These are phyloP conservation scores for Heliothis virescens DNA, from an alignment of 1,140 invertebrate species.

Conservation along the genomic window DNA sequence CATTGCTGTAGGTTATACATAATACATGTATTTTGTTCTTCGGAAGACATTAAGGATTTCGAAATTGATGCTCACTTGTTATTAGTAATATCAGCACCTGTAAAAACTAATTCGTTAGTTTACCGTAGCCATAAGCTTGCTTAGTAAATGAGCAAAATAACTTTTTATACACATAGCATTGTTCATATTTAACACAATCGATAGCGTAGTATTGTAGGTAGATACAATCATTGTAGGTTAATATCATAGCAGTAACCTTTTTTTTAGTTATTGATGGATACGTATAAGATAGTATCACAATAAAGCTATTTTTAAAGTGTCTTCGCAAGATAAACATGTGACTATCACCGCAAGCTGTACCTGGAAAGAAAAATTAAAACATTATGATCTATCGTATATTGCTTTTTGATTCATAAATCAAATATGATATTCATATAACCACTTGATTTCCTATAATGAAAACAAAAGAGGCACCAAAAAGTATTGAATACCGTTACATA, in stretches of 20 bases:
- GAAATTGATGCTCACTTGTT: not conserved
- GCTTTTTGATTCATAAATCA: too few relatives aligned
- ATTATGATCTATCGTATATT: too few relatives aligned
- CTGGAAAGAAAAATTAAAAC: too few relatives aligned
- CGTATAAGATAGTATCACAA: not conserved
- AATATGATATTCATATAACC: not conserved
- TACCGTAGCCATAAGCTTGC: constrained; percentile 22
- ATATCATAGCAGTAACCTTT: constrained; percentile 29
- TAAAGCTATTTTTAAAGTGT: not conserved
- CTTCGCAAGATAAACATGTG: too few relatives aligned
- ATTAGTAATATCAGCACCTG: constrained; percentile 7
- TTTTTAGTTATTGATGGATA: not conserved
- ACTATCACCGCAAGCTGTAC: too few relatives aligned
- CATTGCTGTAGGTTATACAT: too few relatives aligned
- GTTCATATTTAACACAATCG: constrained; percentile 30
- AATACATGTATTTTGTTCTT: too few relatives aligned
- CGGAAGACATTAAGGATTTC: too few relatives aligned
- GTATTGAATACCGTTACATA: constrained; percentile 3
- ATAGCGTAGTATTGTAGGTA: constrained; percentile 13
- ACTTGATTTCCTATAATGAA: not conserved
- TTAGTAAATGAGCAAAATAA: constrained; percentile 34
- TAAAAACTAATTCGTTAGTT: constrained; percentile 3
- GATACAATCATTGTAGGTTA: constrained; percentile 29
- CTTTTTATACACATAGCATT: constrained; percentile 28
- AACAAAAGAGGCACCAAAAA: constrained; percentile 1